Conservation (phyloP, 2,888 invertebrate genomes). For the Ectemnius cavifrons region DNA sequence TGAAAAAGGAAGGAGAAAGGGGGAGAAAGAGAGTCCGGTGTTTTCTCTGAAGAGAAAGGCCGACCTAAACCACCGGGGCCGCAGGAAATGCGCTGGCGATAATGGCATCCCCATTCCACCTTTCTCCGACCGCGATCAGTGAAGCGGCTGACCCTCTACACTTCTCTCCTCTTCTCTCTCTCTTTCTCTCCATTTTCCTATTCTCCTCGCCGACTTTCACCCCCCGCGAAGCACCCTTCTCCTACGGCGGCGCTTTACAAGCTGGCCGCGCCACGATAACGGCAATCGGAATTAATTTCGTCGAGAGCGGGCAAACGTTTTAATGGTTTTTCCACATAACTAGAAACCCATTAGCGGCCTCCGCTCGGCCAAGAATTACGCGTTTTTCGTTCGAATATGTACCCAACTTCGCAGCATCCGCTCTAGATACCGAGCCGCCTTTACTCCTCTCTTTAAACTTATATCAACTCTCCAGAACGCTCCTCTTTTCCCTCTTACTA, state of each 20-base stretch:
- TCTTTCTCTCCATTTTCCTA: conserved; percentile 24
- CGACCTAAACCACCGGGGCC: conserved; percentile 17
- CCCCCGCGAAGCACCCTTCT: too few species aligned
- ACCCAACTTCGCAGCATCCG: neutral
- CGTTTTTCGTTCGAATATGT: conserved; percentile 21
- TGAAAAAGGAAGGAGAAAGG: too few species aligned
- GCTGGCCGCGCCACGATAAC: conserved; percentile 50
- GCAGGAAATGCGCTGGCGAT: conserved; percentile 43
- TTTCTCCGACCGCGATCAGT: conserved; percentile 19
- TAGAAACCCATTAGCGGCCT: conserved; percentile 69
- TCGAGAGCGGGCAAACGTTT: conserved; percentile 64
- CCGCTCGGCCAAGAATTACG: conserved; percentile 31
- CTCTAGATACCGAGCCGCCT: neutral
- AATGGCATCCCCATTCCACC: conserved; percentile 44
- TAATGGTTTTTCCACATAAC: conserved; percentile 64
- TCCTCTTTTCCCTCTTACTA: too few species aligned
- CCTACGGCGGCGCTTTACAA: conserved; percentile 12
- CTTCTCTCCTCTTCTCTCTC: conserved; percentile 19
- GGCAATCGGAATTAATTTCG: conserved; percentile 72
- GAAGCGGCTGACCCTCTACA: neutral
- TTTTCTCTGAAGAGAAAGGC: conserved; percentile 33
- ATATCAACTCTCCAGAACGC: too few species aligned
- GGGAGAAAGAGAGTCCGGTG: conserved; percentile 9
- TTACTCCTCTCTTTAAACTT: too few species aligned
- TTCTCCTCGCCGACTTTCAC: too few species aligned